Conservation (phyloP, 2,797 vertebrate genomes). For the Paedocypris micromegethes region DNA sequence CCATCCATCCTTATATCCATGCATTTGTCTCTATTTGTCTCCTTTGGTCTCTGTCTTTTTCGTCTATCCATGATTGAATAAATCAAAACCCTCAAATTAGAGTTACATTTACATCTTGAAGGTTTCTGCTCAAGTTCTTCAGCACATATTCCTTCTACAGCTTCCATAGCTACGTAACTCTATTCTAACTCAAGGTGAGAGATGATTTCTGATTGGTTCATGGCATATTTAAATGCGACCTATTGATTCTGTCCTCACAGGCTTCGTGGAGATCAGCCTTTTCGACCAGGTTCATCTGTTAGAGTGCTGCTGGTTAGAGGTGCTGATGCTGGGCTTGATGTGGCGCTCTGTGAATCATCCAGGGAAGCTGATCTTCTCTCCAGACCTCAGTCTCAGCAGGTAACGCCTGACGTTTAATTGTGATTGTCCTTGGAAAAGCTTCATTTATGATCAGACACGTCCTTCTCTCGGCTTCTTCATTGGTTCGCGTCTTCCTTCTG, state of each 20-base stretch:
- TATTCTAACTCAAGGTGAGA: no score
- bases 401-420: conserved; percentile 43
- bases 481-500: neutral
- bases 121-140: no score
- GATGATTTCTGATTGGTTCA: no score
- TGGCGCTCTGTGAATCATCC: conserved; percentile 96
- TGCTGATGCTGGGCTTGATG: conserved; percentile 95
- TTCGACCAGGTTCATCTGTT: conserved; percentile 91
- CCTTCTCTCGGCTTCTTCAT: neutral
- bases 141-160: no score
- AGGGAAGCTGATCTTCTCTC: conserved; percentile 93
- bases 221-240: conserved; percentile 37
- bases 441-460: conserved; percentile 22
- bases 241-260: conserved; percentile 55
- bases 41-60: no score
- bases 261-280: conserved; percentile 88
- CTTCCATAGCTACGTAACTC: no score
- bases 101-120: no score
- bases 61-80: no score
- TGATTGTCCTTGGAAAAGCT: neutral
- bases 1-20: no score
- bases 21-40: no score
- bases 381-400: conserved; percentile 91
- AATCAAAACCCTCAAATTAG: no score
- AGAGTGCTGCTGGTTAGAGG: conserved; percentile 98